Evolutionary conservation across 2,888 invertebrate genomes (phyloP), one percentile per base, ranked within the genome.

Genomic region (Ormyrus rosae): DNA sequence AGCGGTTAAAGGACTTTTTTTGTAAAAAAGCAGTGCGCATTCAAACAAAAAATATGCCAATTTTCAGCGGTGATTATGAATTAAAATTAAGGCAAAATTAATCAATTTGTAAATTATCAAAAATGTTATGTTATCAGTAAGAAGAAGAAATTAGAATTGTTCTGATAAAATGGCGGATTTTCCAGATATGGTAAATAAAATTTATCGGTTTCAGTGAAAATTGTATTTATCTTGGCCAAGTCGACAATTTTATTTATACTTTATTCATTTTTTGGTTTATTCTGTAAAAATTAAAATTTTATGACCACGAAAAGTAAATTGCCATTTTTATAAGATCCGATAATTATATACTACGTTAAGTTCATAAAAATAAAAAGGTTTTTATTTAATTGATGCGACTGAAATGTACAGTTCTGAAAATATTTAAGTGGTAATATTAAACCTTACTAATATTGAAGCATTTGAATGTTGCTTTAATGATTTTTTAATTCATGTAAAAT

Each of bases 251-350:
- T 69, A 69, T 34, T 34, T 34, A 34, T 34, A 46, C 56, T 77
- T 53, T 64, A 73, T n/a, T 71, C 48, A 46, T 73, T 61, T 75
- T 69, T 81, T 58, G 50, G 34, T 71, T 70, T 50, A 19, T 9
- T 56, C 13, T 67, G 63, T 78, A 78, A 61, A 78, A 67, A 72
- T 50, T 68, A 51, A 70, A 64, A 46, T 72, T 53, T 61, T 67
- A 73, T 78, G 6, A 11, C 7, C 7, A 19, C 58, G 13, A 46
- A 75, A 64, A 81, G 69, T 72, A 78, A 81, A 81, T 78, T 76
- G 68, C 69, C 64, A 34, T 53, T 81, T 81, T 81, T 76, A 79
- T 76, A 76, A 9, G 75, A 78, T 81, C 71, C 68, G 56, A 67
- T 77, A 74, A 51, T 81, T 74, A 65, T 65, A 6, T 74, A 68